phyloP scores from a whole-genome alignment of 1,140 invertebrate species.

The Drosophila cardini region DNA sequence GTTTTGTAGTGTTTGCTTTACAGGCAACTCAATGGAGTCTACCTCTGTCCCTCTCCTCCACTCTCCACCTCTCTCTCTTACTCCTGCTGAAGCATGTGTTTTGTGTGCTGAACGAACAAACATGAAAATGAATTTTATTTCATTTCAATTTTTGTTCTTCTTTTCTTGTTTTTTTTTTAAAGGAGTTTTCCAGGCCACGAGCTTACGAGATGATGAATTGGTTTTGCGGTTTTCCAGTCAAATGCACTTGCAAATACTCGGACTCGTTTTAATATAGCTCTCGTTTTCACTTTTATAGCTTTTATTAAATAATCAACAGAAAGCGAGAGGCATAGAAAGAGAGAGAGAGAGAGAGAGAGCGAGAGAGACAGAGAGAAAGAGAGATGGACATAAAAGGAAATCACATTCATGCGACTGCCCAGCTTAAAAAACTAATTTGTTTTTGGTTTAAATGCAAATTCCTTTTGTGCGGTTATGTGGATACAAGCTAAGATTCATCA shows the following conservation, averaged over 20 bases:
- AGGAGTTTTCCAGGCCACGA: constrained; percentile 12
- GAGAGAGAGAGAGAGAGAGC: background rate
- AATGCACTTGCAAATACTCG: constrained; percentile 64
- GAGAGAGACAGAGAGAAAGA: background rate
- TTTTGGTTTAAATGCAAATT: constrained; percentile 59
- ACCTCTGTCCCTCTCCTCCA: background rate
- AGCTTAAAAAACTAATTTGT: constrained; percentile 70
- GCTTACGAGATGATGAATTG: constrained; percentile 60
- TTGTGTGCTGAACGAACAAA: constrained; percentile 9
- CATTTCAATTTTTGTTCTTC: constrained; percentile 38
- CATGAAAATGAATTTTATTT: constrained; percentile 44
- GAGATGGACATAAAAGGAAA: constrained; percentile 24
- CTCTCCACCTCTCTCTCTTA: background rate
- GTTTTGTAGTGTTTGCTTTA: constrained; percentile 23
- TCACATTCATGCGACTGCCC: constrained; percentile 43
- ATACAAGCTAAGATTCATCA: constrained; percentile 3
- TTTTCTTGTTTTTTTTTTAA: constrained; percentile 37
- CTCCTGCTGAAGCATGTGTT: constrained; percentile 21
- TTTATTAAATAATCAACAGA: constrained; percentile 40
- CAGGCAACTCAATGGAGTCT: background rate
- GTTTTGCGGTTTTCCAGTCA: constrained; percentile 75
- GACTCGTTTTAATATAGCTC: constrained; percentile 23
- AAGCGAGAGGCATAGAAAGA: background rate
- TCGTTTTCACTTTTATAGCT: constrained; percentile 40
- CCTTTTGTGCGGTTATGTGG: constrained; percentile 64